phyloP scores from a whole-genome alignment of 2,113 vertebrate genomes.

The Lasiurus borealis region DNA sequence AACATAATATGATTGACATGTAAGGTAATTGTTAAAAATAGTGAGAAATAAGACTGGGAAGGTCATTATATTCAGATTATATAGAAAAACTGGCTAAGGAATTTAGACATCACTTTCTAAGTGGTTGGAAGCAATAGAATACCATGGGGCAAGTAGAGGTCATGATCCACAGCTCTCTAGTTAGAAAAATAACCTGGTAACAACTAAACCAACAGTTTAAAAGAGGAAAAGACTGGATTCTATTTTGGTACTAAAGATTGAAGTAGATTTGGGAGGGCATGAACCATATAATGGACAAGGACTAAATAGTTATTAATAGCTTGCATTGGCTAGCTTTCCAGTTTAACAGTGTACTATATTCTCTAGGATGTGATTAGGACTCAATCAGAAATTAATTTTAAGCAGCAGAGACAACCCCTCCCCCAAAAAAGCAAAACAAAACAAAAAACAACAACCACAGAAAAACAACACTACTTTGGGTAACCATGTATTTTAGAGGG shows the following conservation, averaged over 20 bases:
- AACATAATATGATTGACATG: neutral
- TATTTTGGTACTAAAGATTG: neutral
- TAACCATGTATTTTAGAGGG: neutral
- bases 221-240: neutral
- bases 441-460: neutral
- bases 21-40: slow-evolving; percentile 23
- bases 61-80: neutral
- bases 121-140: neutral
- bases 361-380: neutral
- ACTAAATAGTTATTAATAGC: neutral
- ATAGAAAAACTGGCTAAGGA: neutral
- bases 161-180: neutral
- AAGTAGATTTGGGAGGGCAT: slow-evolving; percentile 1
- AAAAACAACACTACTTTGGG: neutral
- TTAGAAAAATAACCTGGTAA: neutral
- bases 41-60: neutral
- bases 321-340: neutral
- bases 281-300: neutral
- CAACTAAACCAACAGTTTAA: neutral
- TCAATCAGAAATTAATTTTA: neutral
- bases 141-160: neutral
- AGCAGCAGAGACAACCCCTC: neutral
- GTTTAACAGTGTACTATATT: neutral
- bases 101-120: neutral
- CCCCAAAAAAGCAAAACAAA: neutral